A percentile compares a stretch with the other conserved stretches of the same genome.
phyloP scores from a whole-genome alignment of 2,113 vertebrate species.

The Cynocephalus volans region DNA sequence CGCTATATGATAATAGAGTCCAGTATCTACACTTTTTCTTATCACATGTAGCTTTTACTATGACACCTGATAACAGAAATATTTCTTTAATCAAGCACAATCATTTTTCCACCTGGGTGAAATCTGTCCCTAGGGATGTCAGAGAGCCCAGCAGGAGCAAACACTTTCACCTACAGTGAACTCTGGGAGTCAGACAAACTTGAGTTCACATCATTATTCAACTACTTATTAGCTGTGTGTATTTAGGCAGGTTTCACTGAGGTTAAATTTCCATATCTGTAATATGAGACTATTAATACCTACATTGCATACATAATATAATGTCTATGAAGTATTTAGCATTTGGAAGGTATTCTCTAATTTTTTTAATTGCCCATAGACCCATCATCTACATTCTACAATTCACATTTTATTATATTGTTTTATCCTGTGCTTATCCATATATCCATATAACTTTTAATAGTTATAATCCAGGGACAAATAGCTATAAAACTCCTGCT shows the following conservation, averaged over 20 bases:
- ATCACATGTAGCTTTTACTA: neutral
- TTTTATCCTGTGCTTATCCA: neutral
- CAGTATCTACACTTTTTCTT: neutral
- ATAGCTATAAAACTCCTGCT: conserved; percentile 12
- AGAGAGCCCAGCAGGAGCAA: neutral
- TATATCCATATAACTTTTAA: neutral
- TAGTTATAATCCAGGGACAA: neutral
- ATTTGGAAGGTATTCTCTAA: conserved; percentile 14
- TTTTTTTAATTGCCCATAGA: neutral
- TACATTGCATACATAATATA: neutral
- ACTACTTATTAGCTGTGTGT: neutral
- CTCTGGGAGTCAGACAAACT: neutral
- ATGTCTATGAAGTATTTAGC: neutral
- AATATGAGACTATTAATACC: neutral
- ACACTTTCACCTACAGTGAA: neutral
- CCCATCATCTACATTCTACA: neutral
- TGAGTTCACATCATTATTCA: neutral
- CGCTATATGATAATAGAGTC: neutral
- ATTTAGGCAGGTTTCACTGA: conserved; percentile 14
- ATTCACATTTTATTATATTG: conserved; percentile 10
- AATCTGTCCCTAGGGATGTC: neutral
- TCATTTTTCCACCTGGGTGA: neutral
- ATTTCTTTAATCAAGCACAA: conserved; percentile 33
- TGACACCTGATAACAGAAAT: conserved; percentile 10
- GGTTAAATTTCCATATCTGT: neutral